Conservation (phyloP, 2,113 vertebrate genomes). For the Apteryx mantelli region DNA sequence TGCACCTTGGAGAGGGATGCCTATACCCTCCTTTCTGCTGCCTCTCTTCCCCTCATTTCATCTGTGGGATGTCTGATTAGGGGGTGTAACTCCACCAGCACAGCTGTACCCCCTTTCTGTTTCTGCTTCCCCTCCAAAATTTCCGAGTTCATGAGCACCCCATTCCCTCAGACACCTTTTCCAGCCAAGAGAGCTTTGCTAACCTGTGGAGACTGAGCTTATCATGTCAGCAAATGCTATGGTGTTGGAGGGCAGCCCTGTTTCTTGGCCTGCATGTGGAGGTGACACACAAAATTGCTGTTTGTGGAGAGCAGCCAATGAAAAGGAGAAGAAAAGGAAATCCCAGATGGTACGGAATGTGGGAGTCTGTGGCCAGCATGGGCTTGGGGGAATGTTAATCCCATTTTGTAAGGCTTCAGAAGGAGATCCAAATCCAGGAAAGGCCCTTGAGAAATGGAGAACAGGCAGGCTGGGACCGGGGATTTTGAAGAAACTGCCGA, state of each 20-base stretch:
- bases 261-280: background rate
- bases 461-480: background rate
- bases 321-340: background rate
- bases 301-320: background rate
- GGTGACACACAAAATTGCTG: background rate
- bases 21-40: background rate
- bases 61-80: background rate
- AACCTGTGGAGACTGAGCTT: background rate
- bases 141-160: background rate
- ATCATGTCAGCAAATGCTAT: rapidly evolving
- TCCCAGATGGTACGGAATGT: background rate
- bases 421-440: conserved; percentile 27
- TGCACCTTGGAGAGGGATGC: background rate
- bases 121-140: background rate
- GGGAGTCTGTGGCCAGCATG: background rate
- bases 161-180: background rate
- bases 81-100: background rate
- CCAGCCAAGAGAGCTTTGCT: background rate
- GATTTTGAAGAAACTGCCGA: background rate
- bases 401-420: background rate
- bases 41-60: background rate
- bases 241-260: rapidly evolving
- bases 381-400: background rate
- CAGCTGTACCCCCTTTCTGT: background rate
- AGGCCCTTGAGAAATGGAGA: background rate